Evolutionary conservation across 2,113 vertebrate genomes (phyloP).

Genomic region (Rousettus leschenaultii): DNA sequence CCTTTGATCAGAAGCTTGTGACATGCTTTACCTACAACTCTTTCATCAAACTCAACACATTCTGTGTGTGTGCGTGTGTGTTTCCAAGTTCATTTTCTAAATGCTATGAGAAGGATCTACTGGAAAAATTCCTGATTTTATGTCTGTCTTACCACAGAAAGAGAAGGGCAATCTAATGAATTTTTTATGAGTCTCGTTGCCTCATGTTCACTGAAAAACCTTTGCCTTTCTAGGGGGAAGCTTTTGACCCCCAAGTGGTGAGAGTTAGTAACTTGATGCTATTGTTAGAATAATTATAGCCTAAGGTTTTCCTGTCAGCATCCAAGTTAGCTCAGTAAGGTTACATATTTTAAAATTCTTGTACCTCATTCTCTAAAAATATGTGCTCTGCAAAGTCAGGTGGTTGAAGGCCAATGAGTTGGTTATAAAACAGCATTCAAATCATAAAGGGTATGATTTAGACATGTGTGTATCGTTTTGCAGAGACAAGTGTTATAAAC

Average conservation of each 20-base stretch:
- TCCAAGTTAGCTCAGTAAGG: background rate
- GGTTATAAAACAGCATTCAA: background rate
- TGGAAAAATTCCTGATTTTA: slow-evolving; percentile 40
- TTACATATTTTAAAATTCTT: slow-evolving; percentile 37
- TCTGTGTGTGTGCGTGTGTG: background rate
- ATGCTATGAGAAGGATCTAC: background rate
- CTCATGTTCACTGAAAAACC: slow-evolving; percentile 26
- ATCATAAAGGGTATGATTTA: background rate
- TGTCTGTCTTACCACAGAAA: slow-evolving; percentile 33
- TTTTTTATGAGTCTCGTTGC: slow-evolving; percentile 7
- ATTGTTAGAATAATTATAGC: slow-evolving; percentile 22
- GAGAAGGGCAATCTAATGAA: slow-evolving; percentile 23
- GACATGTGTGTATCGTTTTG: background rate
- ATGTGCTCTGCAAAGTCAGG: background rate
- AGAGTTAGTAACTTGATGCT: background rate
- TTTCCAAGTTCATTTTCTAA: slow-evolving; percentile 26
- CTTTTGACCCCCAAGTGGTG: background rate
- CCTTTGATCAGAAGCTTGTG: slow-evolving; percentile 13
- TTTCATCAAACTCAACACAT: background rate
- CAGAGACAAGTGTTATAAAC: background rate
- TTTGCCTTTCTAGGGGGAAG: background rate
- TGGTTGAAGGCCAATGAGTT: background rate
- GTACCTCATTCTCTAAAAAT: background rate
- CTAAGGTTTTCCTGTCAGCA: background rate
- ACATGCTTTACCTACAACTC: background rate